Evolutionary conservation across 1,140 invertebrate species (phyloP).

Genomic region (Lepidurus packardi): DNA sequence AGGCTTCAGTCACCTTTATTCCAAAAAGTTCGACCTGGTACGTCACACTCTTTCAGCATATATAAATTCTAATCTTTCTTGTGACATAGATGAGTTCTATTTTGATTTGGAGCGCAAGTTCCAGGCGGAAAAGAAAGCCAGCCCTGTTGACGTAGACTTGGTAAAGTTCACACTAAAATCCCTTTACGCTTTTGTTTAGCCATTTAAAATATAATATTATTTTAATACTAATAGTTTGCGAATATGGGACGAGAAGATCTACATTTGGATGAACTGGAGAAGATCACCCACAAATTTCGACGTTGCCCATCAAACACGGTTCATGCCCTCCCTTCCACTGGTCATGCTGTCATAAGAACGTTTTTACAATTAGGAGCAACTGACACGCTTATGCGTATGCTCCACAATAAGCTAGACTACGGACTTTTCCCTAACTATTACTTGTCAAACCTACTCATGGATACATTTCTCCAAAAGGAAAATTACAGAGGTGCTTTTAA

Average conservation of each 20-base stretch:
- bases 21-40: conserved; percentile 54
- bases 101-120: conserved; percentile 57
- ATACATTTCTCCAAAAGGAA: conserved; percentile 64
- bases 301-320: conserved; percentile 59
- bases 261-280: conserved; percentile 59
- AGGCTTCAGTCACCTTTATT: conserved; percentile 55
- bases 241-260: conserved; percentile 52
- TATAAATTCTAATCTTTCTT: conserved; percentile 23
- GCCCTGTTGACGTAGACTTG: conserved; percentile 66
- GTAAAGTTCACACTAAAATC: conserved; percentile 35
- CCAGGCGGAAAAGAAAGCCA: conserved; percentile 50
- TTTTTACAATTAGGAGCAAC: conserved; percentile 54
- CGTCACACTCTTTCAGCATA: background rate
- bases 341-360: conserved; percentile 67
- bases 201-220: background rate
- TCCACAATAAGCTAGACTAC: conserved; percentile 77
- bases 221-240: conserved; percentile 47
- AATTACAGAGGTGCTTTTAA: conserved; percentile 50
- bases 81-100: conserved; percentile 52
- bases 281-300: conserved; percentile 62
- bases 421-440: conserved; percentile 82
- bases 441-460: conserved; percentile 71
- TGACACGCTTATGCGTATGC: conserved; percentile 60
- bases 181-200: background rate
- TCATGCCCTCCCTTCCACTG: conserved; percentile 67